These are phyloP conservation scores for Petromus typicus DNA, from an alignment of 2,113 vertebrate genomes.

Conservation along the genomic window DNA sequence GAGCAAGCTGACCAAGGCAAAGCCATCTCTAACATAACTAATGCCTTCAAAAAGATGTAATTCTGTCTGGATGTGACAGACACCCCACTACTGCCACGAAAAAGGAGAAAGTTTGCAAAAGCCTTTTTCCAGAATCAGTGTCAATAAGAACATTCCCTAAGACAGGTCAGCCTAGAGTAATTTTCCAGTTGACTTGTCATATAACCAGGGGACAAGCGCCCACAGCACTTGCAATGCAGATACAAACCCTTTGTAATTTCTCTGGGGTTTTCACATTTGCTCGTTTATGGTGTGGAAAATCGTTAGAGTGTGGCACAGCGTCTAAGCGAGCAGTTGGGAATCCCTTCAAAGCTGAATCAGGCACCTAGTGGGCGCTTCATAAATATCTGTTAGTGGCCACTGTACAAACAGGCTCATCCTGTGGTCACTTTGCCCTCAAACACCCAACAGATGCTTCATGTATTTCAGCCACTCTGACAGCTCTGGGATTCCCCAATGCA, in stretches of 20 bases:
- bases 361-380: constrained; percentile 30
- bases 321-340: neutral
- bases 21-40: neutral
- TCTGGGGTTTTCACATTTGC: constrained; percentile 46
- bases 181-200: constrained; percentile 69
- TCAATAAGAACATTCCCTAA: constrained; percentile 70
- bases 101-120: neutral
- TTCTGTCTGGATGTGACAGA: neutral
- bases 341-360: neutral
- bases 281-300: constrained; percentile 53
- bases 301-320: neutral
- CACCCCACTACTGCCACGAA: neutral
- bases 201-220: constrained; percentile 58
- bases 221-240: constrained; percentile 10
- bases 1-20: neutral
- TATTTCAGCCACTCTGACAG: neutral
- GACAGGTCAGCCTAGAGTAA: constrained; percentile 63
- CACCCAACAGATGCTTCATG: neutral
- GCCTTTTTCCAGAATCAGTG: constrained; percentile 32
- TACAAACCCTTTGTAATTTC: constrained; percentile 47
- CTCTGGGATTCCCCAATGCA: neutral
- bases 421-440: neutral
- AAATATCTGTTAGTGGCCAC: neutral
- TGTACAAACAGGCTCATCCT: neutral
- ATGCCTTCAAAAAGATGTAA: constrained; percentile 3